Percentiles rank a stretch among this genome's conserved stretches.
These are phyloP conservation scores for Somateria mollissima DNA, from an alignment of 2,797 vertebrate genomes.

Conservation along the genomic window DNA sequence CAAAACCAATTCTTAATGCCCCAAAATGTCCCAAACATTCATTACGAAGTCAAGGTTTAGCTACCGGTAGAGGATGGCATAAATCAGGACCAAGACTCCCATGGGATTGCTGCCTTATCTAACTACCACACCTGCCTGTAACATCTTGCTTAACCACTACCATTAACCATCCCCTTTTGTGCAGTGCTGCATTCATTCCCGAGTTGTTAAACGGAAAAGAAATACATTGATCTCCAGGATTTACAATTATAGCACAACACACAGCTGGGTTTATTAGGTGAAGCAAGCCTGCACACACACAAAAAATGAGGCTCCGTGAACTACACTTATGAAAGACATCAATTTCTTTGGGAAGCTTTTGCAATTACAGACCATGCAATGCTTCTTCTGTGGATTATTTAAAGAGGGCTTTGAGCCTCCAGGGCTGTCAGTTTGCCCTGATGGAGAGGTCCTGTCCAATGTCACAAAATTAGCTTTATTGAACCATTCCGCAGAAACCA, in stretches of 20 bases:
- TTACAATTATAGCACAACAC: neutral
- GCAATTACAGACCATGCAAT: neutral
- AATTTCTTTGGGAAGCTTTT: neutral
- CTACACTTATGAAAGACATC: neutral
- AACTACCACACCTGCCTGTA: neutral
- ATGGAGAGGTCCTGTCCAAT: neutral
- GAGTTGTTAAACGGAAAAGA: neutral
- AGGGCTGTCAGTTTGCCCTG: neutral
- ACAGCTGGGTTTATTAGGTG: neutral
- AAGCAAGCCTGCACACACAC: neutral
- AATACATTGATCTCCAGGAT: neutral
- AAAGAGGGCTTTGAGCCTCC: neutral
- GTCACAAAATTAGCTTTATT: neutral
- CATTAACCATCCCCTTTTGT: neutral
- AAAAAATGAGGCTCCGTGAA: neutral
- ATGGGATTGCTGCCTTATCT: neutral
- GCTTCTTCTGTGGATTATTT: neutral
- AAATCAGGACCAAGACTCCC: neutral
- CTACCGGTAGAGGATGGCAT: neutral
- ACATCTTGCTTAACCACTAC: neutral
- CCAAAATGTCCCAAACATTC: neutral
- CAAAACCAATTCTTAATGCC: neutral
- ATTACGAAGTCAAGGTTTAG: neutral
- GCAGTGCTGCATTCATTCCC: neutral
- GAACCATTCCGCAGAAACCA: neutral